Evolutionary conservation across 2,888 invertebrate species (phyloP).

Genomic region (Diarsia mendica): DNA sequence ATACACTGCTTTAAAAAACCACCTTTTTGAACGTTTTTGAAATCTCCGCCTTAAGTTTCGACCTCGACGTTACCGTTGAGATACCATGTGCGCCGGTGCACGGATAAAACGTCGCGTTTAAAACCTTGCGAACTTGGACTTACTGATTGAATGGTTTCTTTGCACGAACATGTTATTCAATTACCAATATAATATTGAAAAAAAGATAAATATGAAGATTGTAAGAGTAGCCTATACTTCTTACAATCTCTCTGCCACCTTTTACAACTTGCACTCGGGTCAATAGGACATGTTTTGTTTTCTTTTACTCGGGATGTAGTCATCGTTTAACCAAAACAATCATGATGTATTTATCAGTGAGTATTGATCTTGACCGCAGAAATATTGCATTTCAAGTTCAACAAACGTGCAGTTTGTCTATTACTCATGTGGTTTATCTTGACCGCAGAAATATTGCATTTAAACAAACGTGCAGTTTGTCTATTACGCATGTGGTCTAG

Average conservation of each 20-base stretch:
- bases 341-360: slow-evolving; percentile 40
- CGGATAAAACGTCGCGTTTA: background rate
- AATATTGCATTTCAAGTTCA: slow-evolving; percentile 17
- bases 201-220: background rate
- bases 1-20: no score
- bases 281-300: slow-evolving; percentile 42
- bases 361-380: slow-evolving; percentile 8
- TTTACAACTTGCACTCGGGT: slow-evolving; percentile 37
- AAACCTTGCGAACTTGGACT: background rate
- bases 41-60: no score
- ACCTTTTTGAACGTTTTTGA: no score
- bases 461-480: background rate
- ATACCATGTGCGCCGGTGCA: no score
- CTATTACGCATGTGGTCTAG: background rate
- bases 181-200: background rate
- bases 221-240: background rate
- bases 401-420: background rate
- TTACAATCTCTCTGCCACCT: slow-evolving; percentile 6
- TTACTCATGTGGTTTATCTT: background rate
- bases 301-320: slow-evolving; percentile 16
- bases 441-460: slow-evolving; percentile 9
- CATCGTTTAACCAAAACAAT: slow-evolving; percentile 26
- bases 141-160: background rate
- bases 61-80: background rate
- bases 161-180: background rate